A percentile compares a stretch with the other conserved stretches of the same genome.
Evolutionary conservation across 2,113 vertebrate genomes (phyloP).

Genomic region (Antechinus flavipes): DNA sequence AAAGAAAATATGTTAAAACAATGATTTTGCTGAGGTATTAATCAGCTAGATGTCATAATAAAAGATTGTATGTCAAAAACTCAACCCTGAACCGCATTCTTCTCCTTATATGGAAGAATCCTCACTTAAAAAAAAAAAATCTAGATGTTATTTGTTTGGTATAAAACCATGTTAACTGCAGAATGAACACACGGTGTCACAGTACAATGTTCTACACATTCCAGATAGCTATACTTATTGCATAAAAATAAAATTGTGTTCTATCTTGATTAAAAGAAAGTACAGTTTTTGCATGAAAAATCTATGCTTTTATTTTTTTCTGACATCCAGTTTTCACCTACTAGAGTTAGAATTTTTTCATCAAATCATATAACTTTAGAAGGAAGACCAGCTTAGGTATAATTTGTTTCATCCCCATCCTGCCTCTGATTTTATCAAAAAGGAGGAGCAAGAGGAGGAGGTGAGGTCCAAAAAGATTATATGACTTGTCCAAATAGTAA

Average conservation of each 20-base stretch:
- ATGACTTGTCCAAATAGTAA: background rate
- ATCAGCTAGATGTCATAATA: slow-evolving; percentile 72
- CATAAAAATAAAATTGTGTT: slow-evolving; percentile 41
- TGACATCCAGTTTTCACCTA: slow-evolving; percentile 26
- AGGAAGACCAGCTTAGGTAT: slow-evolving; percentile 34
- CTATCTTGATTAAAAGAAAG: slow-evolving; percentile 1
- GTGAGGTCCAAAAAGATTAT: background rate
- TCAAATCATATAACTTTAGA: slow-evolving; percentile 50
- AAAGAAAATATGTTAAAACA: slow-evolving; percentile 58
- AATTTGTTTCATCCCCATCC: background rate
- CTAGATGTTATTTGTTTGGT: slow-evolving; percentile 27
- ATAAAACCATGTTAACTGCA: slow-evolving; percentile 19
- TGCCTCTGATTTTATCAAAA: background rate
- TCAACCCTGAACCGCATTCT: slow-evolving; percentile 55
- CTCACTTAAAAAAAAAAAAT: slow-evolving; percentile 25
- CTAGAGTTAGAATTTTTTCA: slow-evolving; percentile 10
- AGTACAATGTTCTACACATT: background rate
- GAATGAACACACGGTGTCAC: background rate
- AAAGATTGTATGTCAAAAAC: slow-evolving; percentile 70
- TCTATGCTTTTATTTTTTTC: slow-evolving; percentile 47
- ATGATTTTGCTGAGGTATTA: slow-evolving; percentile 60
- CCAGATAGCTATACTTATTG: slow-evolving; percentile 46
- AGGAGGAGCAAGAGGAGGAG: background rate
- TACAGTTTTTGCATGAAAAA: slow-evolving; percentile 28
- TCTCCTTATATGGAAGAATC: slow-evolving; percentile 47